phyloP scores from a whole-genome alignment of 2,113 vertebrate species.

The Sminthopsis crassicaudata region DNA sequence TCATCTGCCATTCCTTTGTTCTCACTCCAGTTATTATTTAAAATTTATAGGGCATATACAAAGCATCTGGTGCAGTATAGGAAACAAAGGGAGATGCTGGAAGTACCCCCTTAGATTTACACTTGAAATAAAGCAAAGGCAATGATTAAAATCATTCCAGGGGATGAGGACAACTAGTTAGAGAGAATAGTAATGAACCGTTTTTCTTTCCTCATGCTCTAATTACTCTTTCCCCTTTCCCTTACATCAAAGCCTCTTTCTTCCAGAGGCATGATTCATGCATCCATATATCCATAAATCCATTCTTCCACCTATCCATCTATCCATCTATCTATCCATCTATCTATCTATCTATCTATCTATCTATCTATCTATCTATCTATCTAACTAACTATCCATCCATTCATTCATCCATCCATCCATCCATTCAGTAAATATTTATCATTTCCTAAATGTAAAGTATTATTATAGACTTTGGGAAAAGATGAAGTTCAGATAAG shows the following conservation, averaged over 20 bases:
- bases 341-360: no score
- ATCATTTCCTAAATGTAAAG: neutral
- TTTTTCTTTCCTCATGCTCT: neutral
- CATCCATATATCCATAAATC: neutral
- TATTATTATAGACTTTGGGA: neutral
- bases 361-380: neutral
- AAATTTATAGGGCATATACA: conserved; percentile 40
- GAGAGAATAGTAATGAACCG: neutral
- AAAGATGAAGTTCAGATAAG: neutral
- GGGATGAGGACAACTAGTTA: neutral
- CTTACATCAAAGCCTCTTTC: neutral
- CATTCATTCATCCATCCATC: neutral
- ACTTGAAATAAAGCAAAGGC: conserved; percentile 34
- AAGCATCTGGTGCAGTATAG: neutral
- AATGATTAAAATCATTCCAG: neutral
- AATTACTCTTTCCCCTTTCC: neutral
- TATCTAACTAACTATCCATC: neutral
- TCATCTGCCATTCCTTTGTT: conserved; percentile 10
- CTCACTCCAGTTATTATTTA: conserved; percentile 43
- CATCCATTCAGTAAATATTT: neutral
- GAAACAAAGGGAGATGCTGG: conserved; percentile 4
- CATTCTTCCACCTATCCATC: no score
- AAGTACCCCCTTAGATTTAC: neutral
- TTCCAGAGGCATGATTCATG: neutral
- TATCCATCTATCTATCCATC: no score